Percentiles rank a stretch among this genome's conserved stretches.
phyloP scores from a whole-genome alignment of 1,140 invertebrate genomes.

The Scaptomyza montana region DNA sequence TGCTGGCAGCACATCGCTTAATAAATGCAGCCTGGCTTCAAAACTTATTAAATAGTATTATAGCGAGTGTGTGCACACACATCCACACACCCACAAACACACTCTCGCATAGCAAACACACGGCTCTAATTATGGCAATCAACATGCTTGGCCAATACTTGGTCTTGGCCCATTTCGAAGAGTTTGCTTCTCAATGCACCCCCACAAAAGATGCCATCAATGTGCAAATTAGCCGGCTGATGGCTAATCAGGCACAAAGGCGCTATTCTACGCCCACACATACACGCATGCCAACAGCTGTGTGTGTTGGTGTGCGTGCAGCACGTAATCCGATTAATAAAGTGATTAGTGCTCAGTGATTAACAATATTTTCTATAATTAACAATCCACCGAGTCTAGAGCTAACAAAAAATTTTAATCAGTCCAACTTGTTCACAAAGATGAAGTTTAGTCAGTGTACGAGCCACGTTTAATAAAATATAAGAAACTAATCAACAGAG shows the following conservation, averaged over 20 bases:
- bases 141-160: slow-evolving; percentile 47
- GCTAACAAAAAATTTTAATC: slow-evolving; percentile 15
- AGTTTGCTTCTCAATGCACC: slow-evolving; percentile 35
- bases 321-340: slow-evolving; percentile 76
- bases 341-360: slow-evolving; percentile 72
- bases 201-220: slow-evolving; percentile 78
- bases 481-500: slow-evolving; percentile 6
- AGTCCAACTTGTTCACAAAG: neutral
- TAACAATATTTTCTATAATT: slow-evolving; percentile 79
- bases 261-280: slow-evolving; percentile 17
- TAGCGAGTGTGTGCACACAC: slow-evolving; percentile 18
- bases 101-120: slow-evolving; percentile 38
- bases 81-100: slow-evolving; percentile 9
- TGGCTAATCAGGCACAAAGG: slow-evolving; percentile 62
- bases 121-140: slow-evolving; percentile 72
- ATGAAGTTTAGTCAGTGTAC: neutral
- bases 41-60: slow-evolving; percentile 71
- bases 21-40: slow-evolving; percentile 69
- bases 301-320: slow-evolving; percentile 8
- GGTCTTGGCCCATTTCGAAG: slow-evolving; percentile 36
- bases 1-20: slow-evolving; percentile 10
- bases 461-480: neutral
- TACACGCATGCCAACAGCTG: slow-evolving; percentile 7
- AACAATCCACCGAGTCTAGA: slow-evolving; percentile 46
- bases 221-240: slow-evolving; percentile 77